Conservation (phyloP, 1,140 invertebrate genomes). For the Triops cancriformis region DNA sequence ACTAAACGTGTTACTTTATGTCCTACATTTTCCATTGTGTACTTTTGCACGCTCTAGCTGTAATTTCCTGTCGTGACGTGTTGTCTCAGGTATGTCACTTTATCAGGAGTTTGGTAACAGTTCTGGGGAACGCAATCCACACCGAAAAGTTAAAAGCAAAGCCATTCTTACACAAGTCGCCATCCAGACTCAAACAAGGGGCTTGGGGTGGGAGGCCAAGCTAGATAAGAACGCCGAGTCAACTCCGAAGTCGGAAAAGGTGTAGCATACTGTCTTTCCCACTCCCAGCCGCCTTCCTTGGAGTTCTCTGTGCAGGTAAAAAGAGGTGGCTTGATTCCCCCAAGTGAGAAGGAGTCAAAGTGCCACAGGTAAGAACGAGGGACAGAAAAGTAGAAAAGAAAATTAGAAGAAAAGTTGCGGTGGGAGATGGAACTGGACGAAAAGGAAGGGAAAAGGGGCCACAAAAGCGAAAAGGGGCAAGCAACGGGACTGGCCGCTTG, state of each 20-base stretch:
- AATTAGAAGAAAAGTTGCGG: not conserved
- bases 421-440: not conserved
- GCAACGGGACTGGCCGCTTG: constrained; percentile 6
- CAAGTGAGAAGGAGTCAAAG: not conserved
- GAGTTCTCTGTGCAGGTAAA: not conserved
- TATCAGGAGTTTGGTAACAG: not conserved
- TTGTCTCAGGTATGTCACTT: not conserved
- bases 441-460: not conserved
- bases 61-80: constrained; percentile 2
- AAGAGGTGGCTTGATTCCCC: not conserved
- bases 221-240: not conserved
- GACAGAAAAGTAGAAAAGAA: not conserved
- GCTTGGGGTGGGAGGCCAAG: not conserved
- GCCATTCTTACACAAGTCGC: not conserved
- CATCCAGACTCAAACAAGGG: not conserved
- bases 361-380: not conserved
- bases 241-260: not conserved
- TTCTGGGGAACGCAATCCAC: not conserved
- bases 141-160: not conserved
- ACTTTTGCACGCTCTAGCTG: not conserved
- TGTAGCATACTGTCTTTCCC: not conserved
- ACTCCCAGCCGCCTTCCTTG: not conserved
- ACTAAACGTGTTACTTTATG: not conserved
- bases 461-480: not conserved
- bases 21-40: not conserved